Evolutionary conservation across 2,888 invertebrate species (phyloP).

Genomic region (Amblyteles armatorius): DNA sequence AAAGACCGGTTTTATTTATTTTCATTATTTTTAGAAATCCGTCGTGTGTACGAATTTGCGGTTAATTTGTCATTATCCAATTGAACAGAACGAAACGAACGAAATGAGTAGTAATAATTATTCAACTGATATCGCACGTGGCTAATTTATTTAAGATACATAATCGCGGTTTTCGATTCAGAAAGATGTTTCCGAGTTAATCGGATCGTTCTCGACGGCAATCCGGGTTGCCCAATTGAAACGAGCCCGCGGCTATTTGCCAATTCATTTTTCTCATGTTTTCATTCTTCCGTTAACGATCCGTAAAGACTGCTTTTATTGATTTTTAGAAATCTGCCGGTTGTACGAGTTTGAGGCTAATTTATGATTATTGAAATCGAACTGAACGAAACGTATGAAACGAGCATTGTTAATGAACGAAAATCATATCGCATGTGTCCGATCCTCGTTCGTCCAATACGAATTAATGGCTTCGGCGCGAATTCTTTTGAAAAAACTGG

Average conservation of each 20-base stretch:
- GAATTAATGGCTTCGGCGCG: neutral
- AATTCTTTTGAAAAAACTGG: neutral
- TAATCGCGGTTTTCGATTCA: no score
- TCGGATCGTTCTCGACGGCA: neutral
- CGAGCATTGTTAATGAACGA: neutral
- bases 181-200: no score
- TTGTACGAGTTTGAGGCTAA: neutral
- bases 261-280: constrained; percentile 7
- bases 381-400: neutral
- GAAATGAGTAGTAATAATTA: no score
- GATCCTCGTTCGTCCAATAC: neutral
- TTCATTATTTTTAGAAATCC: neutral
- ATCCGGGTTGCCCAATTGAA: constrained; percentile 2
- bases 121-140: no score
- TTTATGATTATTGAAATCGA: neutral
- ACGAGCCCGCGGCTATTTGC: neutral
- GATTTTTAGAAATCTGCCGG: neutral
- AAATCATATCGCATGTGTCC: neutral
- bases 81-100: no score
- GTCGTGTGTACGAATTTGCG: neutral
- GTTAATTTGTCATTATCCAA: no score
- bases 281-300: neutral
- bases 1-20: neutral
- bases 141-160: no score
- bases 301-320: neutral